Evolutionary conservation across 2,888 invertebrate genomes (phyloP), one percentile per base, ranked within the genome.

Genomic region (Apotomis betuletana): DNA sequence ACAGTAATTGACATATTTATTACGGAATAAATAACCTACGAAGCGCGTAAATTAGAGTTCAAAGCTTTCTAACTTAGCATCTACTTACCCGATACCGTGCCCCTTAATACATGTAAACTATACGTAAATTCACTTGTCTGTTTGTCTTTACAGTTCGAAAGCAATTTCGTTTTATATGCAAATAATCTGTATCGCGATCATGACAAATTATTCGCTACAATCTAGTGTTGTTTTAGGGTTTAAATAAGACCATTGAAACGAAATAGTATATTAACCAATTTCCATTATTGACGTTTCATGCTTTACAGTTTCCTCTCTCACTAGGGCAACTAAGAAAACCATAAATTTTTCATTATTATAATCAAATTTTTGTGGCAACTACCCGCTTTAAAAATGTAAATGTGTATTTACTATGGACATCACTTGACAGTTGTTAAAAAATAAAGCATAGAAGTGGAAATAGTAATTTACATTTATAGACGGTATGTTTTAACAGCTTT

Each of bases 1-100:
- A 79, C 82, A 78, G 82, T 88, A 88, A 88, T 88, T 88, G 87
- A 87, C 87, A 84, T 87, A 84, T 88, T 87, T 88, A 88, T 88
- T 84, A 83, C 85, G 74, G 80, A 82, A 84, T 86, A 87, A 87
- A 87, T 87, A 86, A 86, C 83, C 79, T 80, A 73, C 77, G 81
- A 83, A 80, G 78, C 76, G 82, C 80, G 85, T 86, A 87, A 86
- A 86, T 87, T 87, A 84, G 80, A 80, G 80, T 84, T 78, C 83
- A 82, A 81, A 81, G 83, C 82, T 86, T 85, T 85, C 85, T 83
- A 83, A 83, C 79, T 82, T 82, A 76, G 79, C 79, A 79, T 81
- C 82, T 80, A 80, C 77, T 78, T 80, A 78, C 79, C 78, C 75
- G 74, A 79, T 84, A 80, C 80, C 78, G 79, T 62, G 46, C 44